Base-by-base conservation (phyloP, 2,113 vertebrate species). In the Petaurus breviceps region DNA sequence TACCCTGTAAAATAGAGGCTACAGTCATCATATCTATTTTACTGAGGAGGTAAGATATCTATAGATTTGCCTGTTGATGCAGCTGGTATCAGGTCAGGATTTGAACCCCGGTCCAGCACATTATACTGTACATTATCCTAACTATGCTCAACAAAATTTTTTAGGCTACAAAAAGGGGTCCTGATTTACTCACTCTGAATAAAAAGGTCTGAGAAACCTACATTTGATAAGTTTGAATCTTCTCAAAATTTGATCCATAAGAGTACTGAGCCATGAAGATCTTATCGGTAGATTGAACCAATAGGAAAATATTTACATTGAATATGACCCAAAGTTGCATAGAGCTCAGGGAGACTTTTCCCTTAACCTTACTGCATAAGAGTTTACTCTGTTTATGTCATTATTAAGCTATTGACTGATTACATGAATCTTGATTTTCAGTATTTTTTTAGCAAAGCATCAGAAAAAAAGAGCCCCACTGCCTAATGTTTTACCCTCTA, bases 341-440 rank as follows among this genome's bases (percentile, higher is more conserved):
- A 43, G 7, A 22, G n/a, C 37, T 84, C 37, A 84, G 19, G 16
- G n/a, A 8, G 3, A 1, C 31, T 37, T 77, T 22, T 22, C 19
- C 55, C 19, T 37, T 43, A 43, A 43, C 16, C 7, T n/a, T 84
- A 84, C 43, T 43, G 37, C 10, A 43, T 43, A 84, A 84, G 16
- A 84, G 53, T 49, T 57, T 91, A 93, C 26, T 91, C 3, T 47
- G 49, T 1, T 52, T 91, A 51, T 28, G 50, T 53, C 37, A 28
- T 51, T 9, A 57, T 91, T 94, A 16, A 57, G 50, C 93, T 91
- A 90, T 57, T 90, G 47, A 91, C 43, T 91, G 25, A 95, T 53
- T 91, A 94, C 49, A 8, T 91, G 46, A 31, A 92, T 89, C 24
- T 46, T 93, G 31, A 31, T 93, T 94, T 57, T 68, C 25, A 61